Base-by-base conservation (phyloP, 1,140 invertebrate species). In the Andricus grossulariae region DNA sequence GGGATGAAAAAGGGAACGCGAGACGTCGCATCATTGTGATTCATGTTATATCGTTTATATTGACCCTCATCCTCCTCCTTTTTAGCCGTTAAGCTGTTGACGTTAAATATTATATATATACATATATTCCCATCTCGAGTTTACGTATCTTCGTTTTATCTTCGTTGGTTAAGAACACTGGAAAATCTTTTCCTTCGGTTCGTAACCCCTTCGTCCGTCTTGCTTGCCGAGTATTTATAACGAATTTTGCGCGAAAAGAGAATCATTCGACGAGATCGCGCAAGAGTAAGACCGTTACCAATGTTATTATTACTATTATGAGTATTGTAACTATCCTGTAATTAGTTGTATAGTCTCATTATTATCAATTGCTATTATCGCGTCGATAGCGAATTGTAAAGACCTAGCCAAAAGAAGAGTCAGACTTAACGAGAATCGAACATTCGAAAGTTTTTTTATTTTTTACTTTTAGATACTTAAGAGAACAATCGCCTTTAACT, bases 41-140 rank as follows among this genome's bases (percentile, higher is more conserved):
- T 87, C 86, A 88, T 88, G 89, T 90, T 90, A 91, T 91, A 86
- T 88, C 90, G 90, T 84, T 78, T 91, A 87, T 90, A 90, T 88
- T 84, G 84, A 81, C 82, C 89, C 87, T 84, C 74, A 85, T 87
- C 85, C 82, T 88, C 85, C 84, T 84, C 85, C 82, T 85, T 85
- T 83, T 85, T 90, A 89, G 87, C 84, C 79, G 80, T 87, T 90
- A 91, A 91, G 87, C 88, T 91, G 90, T 91, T 91, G 88, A 90
- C 88, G 89, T 91, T 91, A 66, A 66, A 66, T 66, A 66, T 66
- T 66, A 66, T 66, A 90, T 88, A 83, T 78, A 49, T 86, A 81
- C 85, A 89, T 85, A 86, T 85, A 87, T 86, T 87, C 85, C 86
- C 86, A 82, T 86, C 83, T 84, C 83, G 86, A 83, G 80, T 76